Evolutionary conservation across 2,888 invertebrate genomes (phyloP).

Genomic region (Anthoptus insignis): DNA sequence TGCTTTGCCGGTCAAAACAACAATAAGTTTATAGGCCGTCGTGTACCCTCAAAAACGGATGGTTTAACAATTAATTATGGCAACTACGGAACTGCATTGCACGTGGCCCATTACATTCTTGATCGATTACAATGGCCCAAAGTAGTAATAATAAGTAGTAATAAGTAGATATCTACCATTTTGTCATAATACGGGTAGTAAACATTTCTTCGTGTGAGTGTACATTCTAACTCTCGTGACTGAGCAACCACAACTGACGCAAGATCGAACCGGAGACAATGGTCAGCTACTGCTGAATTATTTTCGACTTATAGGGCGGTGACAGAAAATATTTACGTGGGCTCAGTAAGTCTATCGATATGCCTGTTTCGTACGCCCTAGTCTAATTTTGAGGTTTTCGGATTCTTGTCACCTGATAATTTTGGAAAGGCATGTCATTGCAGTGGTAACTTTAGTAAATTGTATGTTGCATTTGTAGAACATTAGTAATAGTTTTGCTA

Average conservation of each 20-base stretch:
- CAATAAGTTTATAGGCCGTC: no score
- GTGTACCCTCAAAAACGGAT: no score
- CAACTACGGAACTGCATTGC: no score
- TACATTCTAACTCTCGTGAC: slow-evolving; percentile 23
- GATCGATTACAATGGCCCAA: no score
- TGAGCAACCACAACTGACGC: slow-evolving; percentile 28
- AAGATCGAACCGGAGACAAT: slow-evolving; percentile 54
- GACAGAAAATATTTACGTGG: slow-evolving; percentile 62
- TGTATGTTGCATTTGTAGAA: no score
- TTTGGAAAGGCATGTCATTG: neutral
- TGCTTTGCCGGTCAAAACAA: no score
- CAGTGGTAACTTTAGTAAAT: neutral
- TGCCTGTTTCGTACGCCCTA: slow-evolving; percentile 23
- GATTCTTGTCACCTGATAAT: slow-evolving; percentile 18
- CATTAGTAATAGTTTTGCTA: no score
- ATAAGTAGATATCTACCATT: neutral
- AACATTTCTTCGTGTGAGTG: neutral
- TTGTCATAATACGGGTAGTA: neutral
- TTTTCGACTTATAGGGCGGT: slow-evolving; percentile 72
- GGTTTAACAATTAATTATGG: no score
- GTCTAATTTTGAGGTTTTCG: slow-evolving; percentile 20
- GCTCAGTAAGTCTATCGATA: slow-evolving; percentile 49
- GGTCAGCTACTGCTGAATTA: slow-evolving; percentile 59
- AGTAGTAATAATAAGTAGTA: no score
- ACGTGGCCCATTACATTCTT: no score